phyloP scores from a whole-genome alignment of 2,888 invertebrate species.

The Xestia sexstrigata region DNA sequence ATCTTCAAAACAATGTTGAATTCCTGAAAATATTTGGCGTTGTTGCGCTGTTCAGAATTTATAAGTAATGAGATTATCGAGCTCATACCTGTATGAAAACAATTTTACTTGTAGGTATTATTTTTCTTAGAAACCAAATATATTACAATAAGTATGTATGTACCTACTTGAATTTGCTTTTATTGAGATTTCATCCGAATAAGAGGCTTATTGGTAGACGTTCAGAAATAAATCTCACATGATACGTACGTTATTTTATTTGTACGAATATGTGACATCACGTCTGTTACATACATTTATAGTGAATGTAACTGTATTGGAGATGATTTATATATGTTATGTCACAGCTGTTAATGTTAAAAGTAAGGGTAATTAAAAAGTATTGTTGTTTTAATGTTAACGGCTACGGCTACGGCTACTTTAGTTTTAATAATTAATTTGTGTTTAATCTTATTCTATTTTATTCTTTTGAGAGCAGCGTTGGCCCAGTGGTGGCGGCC shows the following conservation, averaged over 20 bases:
- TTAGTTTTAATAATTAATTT: too few species aligned
- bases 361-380: neutral
- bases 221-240: neutral
- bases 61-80: constrained; percentile 25
- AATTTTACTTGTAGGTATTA: neutral
- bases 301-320: neutral
- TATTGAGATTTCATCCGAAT: constrained; percentile 7
- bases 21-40: neutral
- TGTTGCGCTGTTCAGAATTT: neutral
- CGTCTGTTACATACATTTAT: neutral
- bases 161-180: constrained; percentile 11
- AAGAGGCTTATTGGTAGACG: neutral
- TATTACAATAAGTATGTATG: neutral
- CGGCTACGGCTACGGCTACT: too few species aligned
- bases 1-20: neutral
- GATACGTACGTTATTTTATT: neutral
- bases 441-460: too few species aligned
- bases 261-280: neutral
- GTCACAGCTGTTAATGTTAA: neutral
- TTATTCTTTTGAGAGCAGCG: too few species aligned
- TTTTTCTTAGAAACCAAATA: constrained; percentile 3
- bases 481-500: too few species aligned
- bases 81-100: neutral
- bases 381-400: neutral
- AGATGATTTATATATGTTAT: neutral